A percentile compares a stretch with the other conserved stretches of the same genome.
Evolutionary conservation across 2,888 invertebrate species (phyloP).

Genomic region (Sesia bembeciformis): DNA sequence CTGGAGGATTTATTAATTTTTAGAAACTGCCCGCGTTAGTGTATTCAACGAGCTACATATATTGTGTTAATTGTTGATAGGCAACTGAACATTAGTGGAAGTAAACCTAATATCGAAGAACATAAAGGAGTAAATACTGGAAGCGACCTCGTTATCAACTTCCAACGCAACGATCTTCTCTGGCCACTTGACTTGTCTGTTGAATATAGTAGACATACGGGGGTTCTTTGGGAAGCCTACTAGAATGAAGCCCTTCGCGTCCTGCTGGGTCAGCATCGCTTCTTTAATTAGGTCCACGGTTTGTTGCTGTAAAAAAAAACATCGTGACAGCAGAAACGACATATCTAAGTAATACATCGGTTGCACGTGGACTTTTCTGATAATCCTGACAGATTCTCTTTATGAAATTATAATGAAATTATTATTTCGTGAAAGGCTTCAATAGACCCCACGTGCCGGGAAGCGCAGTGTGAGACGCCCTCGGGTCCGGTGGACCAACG

Average conservation of each 20-base stretch:
- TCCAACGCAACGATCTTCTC: constrained; percentile 65
- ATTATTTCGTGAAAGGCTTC: too few relatives aligned
- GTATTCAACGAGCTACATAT: not conserved
- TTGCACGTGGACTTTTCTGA: too few relatives aligned
- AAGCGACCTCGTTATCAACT: constrained; percentile 53
- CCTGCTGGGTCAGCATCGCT: constrained; percentile 59
- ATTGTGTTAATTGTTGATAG: not conserved
- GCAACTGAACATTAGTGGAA: not conserved
- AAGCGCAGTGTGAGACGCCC: too few relatives aligned
- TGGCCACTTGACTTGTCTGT: constrained; percentile 63
- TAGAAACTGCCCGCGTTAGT: not conserved
- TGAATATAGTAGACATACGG: constrained; percentile 63
- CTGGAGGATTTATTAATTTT: not conserved
- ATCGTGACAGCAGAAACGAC: not conserved
- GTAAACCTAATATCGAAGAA: not conserved
- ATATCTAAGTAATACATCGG: too few relatives aligned
- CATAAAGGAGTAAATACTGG: too few relatives aligned
- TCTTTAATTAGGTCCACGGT: constrained; percentile 74
- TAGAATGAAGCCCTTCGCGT: constrained; percentile 67
- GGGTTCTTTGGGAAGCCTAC: constrained; percentile 74
- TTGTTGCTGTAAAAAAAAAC: constrained; percentile 45
- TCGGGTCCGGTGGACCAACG: too few relatives aligned
- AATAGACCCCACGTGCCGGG: too few relatives aligned
- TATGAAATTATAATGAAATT: too few relatives aligned
- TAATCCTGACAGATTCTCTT: too few relatives aligned